phyloP scores from a whole-genome alignment of 2,888 invertebrate species.

The Limnephilus auricula region DNA sequence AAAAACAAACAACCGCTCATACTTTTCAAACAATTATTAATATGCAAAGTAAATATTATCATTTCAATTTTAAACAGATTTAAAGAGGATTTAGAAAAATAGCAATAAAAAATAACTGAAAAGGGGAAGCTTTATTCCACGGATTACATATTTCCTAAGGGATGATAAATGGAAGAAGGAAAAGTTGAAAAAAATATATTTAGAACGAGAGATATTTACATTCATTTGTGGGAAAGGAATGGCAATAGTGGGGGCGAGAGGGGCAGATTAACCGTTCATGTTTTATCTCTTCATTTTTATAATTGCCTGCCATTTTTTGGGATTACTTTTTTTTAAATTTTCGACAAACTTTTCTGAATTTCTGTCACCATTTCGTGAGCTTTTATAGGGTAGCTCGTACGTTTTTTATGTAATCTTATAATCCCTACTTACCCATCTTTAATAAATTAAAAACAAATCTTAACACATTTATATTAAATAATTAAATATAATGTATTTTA shows the following conservation, averaged over 20 bases:
- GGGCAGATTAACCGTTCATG: slow-evolving; percentile 65
- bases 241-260: slow-evolving; percentile 42
- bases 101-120: slow-evolving; percentile 53
- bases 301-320: slow-evolving; percentile 67
- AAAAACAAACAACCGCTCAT: not conserved
- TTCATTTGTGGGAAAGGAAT: slow-evolving; percentile 46
- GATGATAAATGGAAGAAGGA: slow-evolving; percentile 66
- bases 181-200: slow-evolving; percentile 63
- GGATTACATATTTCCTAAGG: slow-evolving; percentile 66
- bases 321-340: slow-evolving; percentile 62
- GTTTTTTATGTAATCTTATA: not conserved
- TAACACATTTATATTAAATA: too few relatives aligned
- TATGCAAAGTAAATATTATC: slow-evolving; percentile 36
- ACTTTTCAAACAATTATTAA: slow-evolving; percentile 30
- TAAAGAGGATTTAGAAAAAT: slow-evolving; percentile 51
- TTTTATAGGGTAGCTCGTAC: not conserved
- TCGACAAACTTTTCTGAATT: slow-evolving; percentile 41
- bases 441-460: not conserved
- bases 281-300: slow-evolving; percentile 67
- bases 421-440: not conserved
- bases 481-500: too few relatives aligned
- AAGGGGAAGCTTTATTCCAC: slow-evolving; percentile 60
- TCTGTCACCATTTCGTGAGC: slow-evolving; percentile 44
- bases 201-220: slow-evolving; percentile 65
- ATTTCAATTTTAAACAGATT: slow-evolving; percentile 54